Evolutionary conservation across 2,113 vertebrate species (phyloP), one percentile per base, ranked within the genome.

Genomic region (Oxyruncus cristatus): DNA sequence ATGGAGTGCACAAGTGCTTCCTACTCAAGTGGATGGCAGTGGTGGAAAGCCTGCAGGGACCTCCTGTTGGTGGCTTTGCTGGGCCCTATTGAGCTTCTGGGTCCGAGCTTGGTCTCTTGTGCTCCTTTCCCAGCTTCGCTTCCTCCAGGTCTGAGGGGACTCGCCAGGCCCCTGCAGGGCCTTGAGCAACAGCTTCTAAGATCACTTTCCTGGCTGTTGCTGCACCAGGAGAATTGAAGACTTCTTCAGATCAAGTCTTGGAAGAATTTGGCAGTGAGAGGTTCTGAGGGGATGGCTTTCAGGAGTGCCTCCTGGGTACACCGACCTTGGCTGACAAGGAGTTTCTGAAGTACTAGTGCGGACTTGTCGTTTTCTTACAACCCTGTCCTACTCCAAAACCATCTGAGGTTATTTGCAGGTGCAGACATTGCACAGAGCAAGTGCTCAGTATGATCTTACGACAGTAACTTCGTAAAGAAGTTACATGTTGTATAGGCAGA

Each of bases 331-430:
- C 33, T 46, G 39, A 61, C 15, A 8, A 46, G 6, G 30, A n/a
- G 30, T 81, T 27, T n/a, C 33, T 39, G 22, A 37, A 39, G 35
- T 66, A 52, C 22, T 27, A 16, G 16, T 30, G 22, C 26, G 58
- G 65, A 52, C 5, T 1, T 12, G 9, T 42, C 30, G 46, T 14
- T 63, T 62, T 35, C 9, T 82, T 83, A 39, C 30, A 65, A n/a
- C 11, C 12, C 33, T 55, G 20, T 26, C 7, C 10, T 52, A 14
- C 22, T 58, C 80, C 72, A 88, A 32, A 62, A 94, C 85, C 37
- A 41, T 92, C 78, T 73, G 88, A 96, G 66, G 75, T 95, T 96
- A 72, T 97, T 96, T 94, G 91, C 86, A 86, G 95, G 95, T 93
- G 82, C 56, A 96, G 95, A 76, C 72, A 77, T 95, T 41, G 85